These are phyloP conservation scores for Polydrusus cervinus DNA, from an alignment of 2,888 invertebrate species.

Conservation along the genomic window DNA sequence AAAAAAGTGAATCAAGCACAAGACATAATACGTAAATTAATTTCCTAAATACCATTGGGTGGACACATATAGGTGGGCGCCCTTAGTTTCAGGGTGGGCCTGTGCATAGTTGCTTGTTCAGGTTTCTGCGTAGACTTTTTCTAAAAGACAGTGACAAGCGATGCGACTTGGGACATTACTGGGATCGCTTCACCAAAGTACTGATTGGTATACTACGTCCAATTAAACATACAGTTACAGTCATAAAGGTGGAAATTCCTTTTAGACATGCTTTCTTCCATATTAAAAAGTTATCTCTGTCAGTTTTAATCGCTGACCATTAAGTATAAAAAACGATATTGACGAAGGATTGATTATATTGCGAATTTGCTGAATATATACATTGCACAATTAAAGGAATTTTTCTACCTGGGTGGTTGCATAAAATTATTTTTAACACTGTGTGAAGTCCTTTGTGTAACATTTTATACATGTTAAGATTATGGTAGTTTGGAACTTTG, in stretches of 20 bases:
- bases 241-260: constrained; percentile 12
- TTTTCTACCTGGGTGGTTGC: constrained; percentile 55
- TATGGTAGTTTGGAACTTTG: constrained; percentile 26
- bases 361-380: constrained; percentile 52
- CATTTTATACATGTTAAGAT: constrained; percentile 39
- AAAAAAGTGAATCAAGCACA: no score
- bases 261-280: constrained; percentile 3
- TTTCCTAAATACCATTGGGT: no score
- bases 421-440: constrained; percentile 54
- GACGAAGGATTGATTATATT: constrained; percentile 49
- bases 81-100: no score
- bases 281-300: constrained; percentile 26
- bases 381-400: constrained; percentile 51
- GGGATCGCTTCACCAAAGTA: no score
- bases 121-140: no score
- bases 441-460: constrained; percentile 52
- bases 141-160: no score
- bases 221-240: constrained; percentile 16
- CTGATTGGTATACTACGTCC: background rate
- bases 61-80: no score
- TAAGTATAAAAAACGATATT: constrained; percentile 49
- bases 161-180: no score
- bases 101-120: no score
- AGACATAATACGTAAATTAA: no score
- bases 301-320: constrained; percentile 41